Evolutionary conservation across 2,113 vertebrate genomes (phyloP).

Genomic region (Spheniscus mendiculus): DNA sequence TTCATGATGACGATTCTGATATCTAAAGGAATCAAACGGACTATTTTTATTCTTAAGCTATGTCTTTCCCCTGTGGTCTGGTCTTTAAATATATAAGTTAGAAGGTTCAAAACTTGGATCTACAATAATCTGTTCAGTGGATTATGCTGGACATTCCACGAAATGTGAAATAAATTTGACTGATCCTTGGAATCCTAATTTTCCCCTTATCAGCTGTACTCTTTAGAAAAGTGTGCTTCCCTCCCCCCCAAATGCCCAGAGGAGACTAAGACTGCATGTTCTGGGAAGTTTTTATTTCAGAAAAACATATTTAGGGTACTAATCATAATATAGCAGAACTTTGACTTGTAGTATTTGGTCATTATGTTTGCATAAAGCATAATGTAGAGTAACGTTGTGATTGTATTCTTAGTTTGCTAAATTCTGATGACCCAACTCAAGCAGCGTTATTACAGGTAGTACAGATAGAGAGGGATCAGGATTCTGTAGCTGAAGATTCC

Average conservation of each 20-base stretch:
- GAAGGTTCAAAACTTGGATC: background rate
- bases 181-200: background rate
- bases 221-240: background rate
- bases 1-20: slow-evolving; percentile 42
- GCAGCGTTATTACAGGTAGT: background rate
- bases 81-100: slow-evolving; percentile 32
- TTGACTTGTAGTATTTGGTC: background rate
- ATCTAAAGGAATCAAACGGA: slow-evolving; percentile 40
- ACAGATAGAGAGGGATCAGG: background rate
- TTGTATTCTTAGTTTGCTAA: background rate
- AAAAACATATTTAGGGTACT: background rate
- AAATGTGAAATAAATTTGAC: background rate
- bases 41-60: slow-evolving; percentile 56
- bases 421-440: background rate
- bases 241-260: background rate
- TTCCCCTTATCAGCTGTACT: background rate
- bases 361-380: background rate
- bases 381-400: background rate
- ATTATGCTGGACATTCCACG: background rate
- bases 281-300: background rate
- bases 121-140: background rate
- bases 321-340: background rate
- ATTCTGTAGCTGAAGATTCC: background rate
- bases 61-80: background rate
- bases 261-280: background rate